phyloP scores from a whole-genome alignment of 2,888 invertebrate species.

The Dynastes hyllus region DNA sequence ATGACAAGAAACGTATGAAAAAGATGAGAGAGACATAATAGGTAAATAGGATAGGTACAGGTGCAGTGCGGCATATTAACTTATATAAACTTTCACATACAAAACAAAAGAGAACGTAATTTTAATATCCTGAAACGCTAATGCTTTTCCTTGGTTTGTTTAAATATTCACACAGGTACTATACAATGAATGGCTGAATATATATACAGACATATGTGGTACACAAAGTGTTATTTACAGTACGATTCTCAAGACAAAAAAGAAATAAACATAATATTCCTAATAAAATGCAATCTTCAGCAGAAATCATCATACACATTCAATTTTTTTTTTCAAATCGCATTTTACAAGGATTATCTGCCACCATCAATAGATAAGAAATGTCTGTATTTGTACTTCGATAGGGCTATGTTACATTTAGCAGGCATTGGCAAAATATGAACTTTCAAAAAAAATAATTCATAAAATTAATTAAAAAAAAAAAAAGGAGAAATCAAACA shows the following conservation, averaged over 20 bases:
- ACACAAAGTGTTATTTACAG: neutral
- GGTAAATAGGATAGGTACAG: neutral
- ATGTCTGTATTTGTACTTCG: neutral
- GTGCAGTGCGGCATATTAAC: no score
- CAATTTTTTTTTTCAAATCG: neutral
- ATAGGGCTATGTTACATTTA: neutral
- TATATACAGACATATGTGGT: neutral
- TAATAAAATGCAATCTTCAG: neutral
- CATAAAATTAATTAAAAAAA: neutral
- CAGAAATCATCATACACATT: no score
- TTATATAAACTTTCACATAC: no score
- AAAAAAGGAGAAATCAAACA: neutral
- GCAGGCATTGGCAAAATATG: slow-evolving; percentile 3
- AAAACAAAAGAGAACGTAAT: neutral
- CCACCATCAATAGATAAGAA: neutral
- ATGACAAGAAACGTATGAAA: neutral
- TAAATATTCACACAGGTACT: neutral
- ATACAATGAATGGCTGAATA: neutral
- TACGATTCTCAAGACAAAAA: neutral
- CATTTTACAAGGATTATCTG: slow-evolving; percentile 9
- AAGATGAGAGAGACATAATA: neutral
- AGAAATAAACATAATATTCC: neutral
- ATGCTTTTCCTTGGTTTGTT: neutral
- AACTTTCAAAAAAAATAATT: slow-evolving; percentile 2
- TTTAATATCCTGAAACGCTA: neutral